Evolutionary conservation across 2,888 invertebrate genomes (phyloP).

Genomic region (Saturnia pavonia): DNA sequence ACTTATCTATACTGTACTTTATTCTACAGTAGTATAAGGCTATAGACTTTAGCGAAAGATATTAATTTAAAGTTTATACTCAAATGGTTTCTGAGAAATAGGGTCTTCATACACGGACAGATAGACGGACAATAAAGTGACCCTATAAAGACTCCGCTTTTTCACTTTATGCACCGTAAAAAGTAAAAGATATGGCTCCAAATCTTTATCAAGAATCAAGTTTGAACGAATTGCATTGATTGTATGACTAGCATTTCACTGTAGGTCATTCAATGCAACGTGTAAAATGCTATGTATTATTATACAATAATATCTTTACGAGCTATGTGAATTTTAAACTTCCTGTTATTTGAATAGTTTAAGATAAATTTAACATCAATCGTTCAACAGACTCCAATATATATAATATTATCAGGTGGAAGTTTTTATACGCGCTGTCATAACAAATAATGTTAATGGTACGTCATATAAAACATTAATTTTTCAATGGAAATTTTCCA

Average conservation of each 20-base stretch:
- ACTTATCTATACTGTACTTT: no score
- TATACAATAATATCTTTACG: background rate
- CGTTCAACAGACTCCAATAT: background rate
- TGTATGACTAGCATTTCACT: background rate
- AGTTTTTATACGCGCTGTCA: slow-evolving; percentile 5
- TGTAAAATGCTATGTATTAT: background rate
- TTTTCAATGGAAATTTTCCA: background rate
- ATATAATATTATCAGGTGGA: slow-evolving; percentile 11
- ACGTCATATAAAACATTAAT: background rate
- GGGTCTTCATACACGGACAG: no score
- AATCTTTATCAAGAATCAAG: no score
- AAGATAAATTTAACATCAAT: slow-evolving; percentile 13
- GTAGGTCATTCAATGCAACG: background rate
- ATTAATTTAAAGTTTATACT: no score
- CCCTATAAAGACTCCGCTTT: no score
- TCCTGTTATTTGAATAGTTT: slow-evolving; percentile 10
- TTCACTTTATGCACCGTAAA: no score
- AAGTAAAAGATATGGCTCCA: no score
- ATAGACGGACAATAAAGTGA: no score
- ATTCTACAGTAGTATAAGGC: no score
- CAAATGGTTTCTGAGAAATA: no score
- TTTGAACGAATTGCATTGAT: background rate
- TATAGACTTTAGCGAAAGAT: no score
- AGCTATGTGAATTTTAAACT: background rate
- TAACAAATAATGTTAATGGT: slow-evolving; percentile 15